phyloP scores from a whole-genome alignment of 64 coral and sea anemone genomes.

The Acropora tenuis region DNA sequence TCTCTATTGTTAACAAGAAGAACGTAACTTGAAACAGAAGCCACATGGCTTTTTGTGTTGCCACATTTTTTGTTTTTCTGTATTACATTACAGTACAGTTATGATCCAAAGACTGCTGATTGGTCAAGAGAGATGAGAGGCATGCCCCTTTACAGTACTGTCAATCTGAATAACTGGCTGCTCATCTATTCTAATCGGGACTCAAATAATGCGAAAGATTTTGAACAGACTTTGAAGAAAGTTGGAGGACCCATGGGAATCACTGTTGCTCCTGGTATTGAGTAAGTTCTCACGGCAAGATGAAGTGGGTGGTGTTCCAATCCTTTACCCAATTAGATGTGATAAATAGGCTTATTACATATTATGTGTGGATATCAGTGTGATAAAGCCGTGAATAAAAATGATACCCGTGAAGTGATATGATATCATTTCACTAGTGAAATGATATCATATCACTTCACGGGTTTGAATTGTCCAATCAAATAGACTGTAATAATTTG shows the following conservation, averaged over 20 bases:
- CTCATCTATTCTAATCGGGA: constrained; percentile 52
- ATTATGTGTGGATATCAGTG: too few relatives aligned
- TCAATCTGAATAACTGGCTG: constrained; percentile 71
- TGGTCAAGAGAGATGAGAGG: constrained; percentile 94
- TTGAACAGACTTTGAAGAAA: constrained; percentile 53
- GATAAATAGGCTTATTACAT: too few relatives aligned
- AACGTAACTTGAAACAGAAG: too few relatives aligned
- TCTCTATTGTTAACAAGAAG: too few relatives aligned
- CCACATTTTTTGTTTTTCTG: not conserved
- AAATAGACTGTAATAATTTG: too few relatives aligned
- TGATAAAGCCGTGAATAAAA: too few relatives aligned
- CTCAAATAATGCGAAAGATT: constrained; percentile 57
- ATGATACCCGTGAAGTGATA: too few relatives aligned
- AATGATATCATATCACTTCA: too few relatives aligned
- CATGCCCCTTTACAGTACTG: constrained; percentile 61
- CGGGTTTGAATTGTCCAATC: too few relatives aligned
- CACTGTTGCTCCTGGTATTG: not conserved
- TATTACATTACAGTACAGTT: constrained; percentile 37
- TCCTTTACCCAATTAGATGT: too few relatives aligned
- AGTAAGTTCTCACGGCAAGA: constrained; percentile 47
- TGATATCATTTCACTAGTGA: too few relatives aligned
- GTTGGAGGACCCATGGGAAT: constrained; percentile 97
- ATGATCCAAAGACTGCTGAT: constrained; percentile 80
- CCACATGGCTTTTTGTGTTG: too few relatives aligned
- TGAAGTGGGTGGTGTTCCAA: not conserved